phyloP scores from a whole-genome alignment of 2,888 invertebrate genomes.

The Polylopha cassiicola region DNA sequence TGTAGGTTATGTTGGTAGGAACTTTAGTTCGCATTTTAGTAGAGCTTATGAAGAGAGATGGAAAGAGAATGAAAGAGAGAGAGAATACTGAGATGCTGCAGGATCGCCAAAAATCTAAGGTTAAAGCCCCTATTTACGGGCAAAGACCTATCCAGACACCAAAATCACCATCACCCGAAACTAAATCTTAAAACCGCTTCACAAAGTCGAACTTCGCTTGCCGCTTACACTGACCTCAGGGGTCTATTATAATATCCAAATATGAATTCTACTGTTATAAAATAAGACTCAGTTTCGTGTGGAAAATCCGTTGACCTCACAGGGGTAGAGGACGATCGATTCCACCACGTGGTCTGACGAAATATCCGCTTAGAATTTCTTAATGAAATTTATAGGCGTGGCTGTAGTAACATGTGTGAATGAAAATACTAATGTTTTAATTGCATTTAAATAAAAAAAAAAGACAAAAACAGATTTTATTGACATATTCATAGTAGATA shows the following conservation, averaged over 20 bases:
- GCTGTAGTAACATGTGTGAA: conserved; percentile 1
- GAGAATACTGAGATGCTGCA: too few species aligned
- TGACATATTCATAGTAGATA: too few species aligned
- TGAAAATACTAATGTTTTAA: background rate
- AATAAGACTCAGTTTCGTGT: background rate
- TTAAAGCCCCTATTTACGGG: background rate
- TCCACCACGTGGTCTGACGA: conserved; percentile 28
- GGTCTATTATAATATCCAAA: background rate
- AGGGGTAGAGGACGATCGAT: conserved; percentile 30
- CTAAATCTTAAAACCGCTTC: background rate
- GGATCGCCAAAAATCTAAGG: conserved; percentile 5
- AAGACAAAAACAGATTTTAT: too few species aligned
- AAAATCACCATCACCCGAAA: background rate
- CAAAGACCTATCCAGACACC: background rate
- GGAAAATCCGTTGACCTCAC: background rate
- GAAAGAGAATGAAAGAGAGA: too few species aligned
- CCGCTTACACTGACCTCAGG: conserved; percentile 1
- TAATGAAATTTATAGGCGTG: conserved; percentile 19
- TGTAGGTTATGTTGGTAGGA: too few species aligned
- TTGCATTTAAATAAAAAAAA: too few species aligned
- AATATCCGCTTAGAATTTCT: conserved; percentile 11
- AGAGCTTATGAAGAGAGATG: too few species aligned
- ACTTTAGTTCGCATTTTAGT: too few species aligned
- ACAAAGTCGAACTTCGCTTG: conserved; percentile 4
- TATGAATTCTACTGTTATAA: background rate